A percentile compares a stretch with the other conserved stretches of the same genome.
These are phyloP conservation scores for Petrolisthes manimaculis DNA, from an alignment of 2,888 invertebrate species.

Conservation along the genomic window DNA sequence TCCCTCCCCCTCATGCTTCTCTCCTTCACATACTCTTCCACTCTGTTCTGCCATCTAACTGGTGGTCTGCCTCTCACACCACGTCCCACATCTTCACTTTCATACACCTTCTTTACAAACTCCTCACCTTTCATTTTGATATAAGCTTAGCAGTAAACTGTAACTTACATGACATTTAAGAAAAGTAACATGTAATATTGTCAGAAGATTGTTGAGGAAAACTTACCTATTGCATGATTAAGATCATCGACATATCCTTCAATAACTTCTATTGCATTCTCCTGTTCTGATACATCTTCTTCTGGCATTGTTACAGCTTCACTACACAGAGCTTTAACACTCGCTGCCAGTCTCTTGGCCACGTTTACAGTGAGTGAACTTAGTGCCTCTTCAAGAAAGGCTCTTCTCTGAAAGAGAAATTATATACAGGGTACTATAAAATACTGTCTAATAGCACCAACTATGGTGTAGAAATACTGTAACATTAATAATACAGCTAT, in stretches of 20 bases:
- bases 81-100: too few relatives aligned
- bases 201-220: not conserved
- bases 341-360: conserved; percentile 76
- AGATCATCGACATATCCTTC: conserved; percentile 80
- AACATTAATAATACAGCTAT: not conserved
- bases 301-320: conserved; percentile 72
- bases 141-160: not conserved
- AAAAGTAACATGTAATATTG: not conserved
- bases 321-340: conserved; percentile 75
- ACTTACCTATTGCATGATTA: conserved; percentile 82
- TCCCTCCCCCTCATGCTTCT: too few relatives aligned
- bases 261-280: conserved; percentile 78
- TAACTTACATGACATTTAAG: not conserved
- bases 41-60: too few relatives aligned
- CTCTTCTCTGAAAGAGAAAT: conserved; percentile 74
- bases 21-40: too few relatives aligned
- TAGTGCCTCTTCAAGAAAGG: conserved; percentile 81
- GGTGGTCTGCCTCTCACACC: too few relatives aligned
- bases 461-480: not conserved
- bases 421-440: not conserved
- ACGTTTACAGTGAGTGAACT: conserved; percentile 80
- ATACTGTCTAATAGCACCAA: not conserved
- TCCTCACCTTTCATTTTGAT: not conserved
- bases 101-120: too few relatives aligned
- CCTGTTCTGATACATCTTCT: conserved; percentile 75